Evolutionary conservation across 2,113 vertebrate genomes (phyloP), one percentile per base, ranked within the genome.

Genomic region (Peucedramus taeniatus): DNA sequence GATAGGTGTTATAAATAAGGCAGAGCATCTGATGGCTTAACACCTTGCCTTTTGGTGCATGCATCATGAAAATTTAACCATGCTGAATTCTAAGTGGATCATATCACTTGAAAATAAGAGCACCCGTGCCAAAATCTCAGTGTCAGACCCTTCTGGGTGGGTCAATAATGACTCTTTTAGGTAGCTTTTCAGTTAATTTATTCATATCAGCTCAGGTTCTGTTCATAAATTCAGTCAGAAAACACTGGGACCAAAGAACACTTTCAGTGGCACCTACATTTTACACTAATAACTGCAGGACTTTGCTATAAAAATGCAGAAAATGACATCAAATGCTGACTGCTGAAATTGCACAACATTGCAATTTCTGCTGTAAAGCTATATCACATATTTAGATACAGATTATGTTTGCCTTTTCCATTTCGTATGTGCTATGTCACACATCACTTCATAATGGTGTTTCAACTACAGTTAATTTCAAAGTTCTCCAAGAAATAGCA

Each of bases 1-100:
- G 98, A 97, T 94, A 97, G 97, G 87, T 93, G 94, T 97, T 98
- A 97, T 98, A 98, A 98, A 98, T 98, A 98, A 98, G 94, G 97
- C 93, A 95, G 82, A 89, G 94, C 6, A 1, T 94, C 93, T 77
- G 94, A 97, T 94, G 90, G 95, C 96, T 98, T 98, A 98, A 97
- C 96, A 97, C 96, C 95, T 96, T 96, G 95, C 90, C 89, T 97
- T 94, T 97, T 93, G 95, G 95, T 96, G 93, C 70, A 92, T 51
- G 84, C 44, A 95, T 94, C 96, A 97, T 71, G 79, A 97, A 98
- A 98, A 97, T 97, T 84, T 96, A 95, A 93, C 88, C 68, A 69
- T 0, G 8, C 33, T 90, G 85, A 92, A 82, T 95, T 83, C 78
- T 70, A 88, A 96, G 85, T 9, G 81, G 87, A 39, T 56, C 16